These are phyloP conservation scores for Drosophila obscura DNA, from an alignment of 1,140 invertebrate species.

Conservation along the genomic window DNA sequence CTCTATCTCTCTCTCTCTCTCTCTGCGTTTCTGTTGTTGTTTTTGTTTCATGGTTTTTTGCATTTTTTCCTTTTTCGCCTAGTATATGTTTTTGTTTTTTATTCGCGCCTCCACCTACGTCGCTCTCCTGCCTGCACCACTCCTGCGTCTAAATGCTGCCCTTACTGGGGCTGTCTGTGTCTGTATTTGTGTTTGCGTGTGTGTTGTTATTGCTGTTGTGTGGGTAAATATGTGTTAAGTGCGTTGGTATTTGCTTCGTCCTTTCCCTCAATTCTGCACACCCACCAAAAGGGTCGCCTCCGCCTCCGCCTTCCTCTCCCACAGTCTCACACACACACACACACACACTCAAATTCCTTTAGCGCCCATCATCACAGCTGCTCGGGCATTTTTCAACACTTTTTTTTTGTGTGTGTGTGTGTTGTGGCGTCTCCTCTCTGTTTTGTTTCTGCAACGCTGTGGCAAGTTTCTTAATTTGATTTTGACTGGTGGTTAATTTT, in stretches of 20 bases:
- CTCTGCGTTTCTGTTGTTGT: no score
- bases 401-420: conserved; percentile 51
- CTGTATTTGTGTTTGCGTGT: conserved; percentile 21
- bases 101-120: neutral
- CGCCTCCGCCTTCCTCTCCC: neutral
- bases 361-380: conserved; percentile 43
- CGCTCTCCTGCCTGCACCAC: conserved; percentile 13
- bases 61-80: conserved; percentile 26
- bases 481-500: conserved; percentile 24
- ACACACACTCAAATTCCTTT: no score
- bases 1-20: neutral
- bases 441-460: conserved; percentile 18
- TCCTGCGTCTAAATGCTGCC: conserved; percentile 33
- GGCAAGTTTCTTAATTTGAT: conserved; percentile 48
- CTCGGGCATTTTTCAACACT: conserved; percentile 74
- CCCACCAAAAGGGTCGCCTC: neutral
- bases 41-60: conserved; percentile 16
- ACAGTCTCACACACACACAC: no score
- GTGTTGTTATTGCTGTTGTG: conserved; percentile 33
- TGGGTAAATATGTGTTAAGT: conserved; percentile 79
- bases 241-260: conserved; percentile 73
- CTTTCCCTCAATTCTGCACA: conserved; percentile 4
- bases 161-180: conserved; percentile 4
- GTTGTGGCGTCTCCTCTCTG: conserved; percentile 29
- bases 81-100: conserved; percentile 35